A percentile compares a stretch with the other conserved stretches of the same genome.
phyloP scores from a whole-genome alignment of 2,888 invertebrate species.

The Chymomyza caudatula region DNA sequence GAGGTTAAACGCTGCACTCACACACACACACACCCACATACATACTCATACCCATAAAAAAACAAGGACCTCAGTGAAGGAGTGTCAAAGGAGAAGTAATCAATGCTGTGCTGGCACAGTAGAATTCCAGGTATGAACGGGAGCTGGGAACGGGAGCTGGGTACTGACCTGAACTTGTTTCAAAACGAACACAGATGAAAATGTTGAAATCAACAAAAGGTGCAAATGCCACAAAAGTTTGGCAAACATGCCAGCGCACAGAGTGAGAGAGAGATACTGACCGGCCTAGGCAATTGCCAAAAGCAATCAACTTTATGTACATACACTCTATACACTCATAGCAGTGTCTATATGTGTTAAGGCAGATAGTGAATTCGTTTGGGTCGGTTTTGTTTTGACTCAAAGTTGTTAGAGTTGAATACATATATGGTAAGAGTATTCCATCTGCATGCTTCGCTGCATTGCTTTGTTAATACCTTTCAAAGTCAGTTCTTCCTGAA shows the following conservation, averaged over 20 bases:
- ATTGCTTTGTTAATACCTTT: no score
- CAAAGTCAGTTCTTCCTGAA: no score
- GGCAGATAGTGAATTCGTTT: no score
- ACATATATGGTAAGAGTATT: no score
- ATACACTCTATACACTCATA: background rate
- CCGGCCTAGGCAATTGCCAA: conserved; percentile 5
- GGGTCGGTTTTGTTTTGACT: no score
- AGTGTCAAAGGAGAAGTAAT: background rate
- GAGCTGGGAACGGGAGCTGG: background rate
- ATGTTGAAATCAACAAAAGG: conserved; percentile 9
- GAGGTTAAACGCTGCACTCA: background rate
- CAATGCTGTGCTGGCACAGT: background rate
- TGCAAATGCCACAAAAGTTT: conserved; percentile 20
- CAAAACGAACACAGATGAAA: conserved; percentile 13
- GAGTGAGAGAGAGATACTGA: background rate
- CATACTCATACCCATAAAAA: no score
- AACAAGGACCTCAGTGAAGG: background rate
- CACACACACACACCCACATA: background rate
- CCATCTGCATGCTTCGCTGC: no score
- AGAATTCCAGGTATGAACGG: background rate
- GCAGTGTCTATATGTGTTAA: conserved; percentile 18
- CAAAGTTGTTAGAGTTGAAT: no score
- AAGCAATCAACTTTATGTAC: conserved; percentile 4
- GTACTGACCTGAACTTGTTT: background rate
- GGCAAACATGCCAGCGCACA: background rate